phyloP scores from a whole-genome alignment of 2,113 vertebrate genomes.

The Hemiprocne comata region DNA sequence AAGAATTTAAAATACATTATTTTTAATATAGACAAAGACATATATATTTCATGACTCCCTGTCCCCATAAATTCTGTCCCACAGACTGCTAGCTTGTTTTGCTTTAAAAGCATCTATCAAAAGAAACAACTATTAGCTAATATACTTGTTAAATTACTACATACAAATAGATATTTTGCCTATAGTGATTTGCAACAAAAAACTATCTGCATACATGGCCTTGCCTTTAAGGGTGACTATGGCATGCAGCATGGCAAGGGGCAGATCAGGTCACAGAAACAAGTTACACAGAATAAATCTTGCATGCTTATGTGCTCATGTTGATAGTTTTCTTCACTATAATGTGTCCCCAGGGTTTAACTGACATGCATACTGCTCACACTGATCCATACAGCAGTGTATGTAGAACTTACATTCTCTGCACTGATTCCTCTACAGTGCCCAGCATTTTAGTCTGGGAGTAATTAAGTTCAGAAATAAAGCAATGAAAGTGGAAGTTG shows the following conservation, averaged over 20 bases:
- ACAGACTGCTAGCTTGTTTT: not conserved
- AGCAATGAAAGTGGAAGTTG: not conserved
- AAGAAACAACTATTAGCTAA: not conserved
- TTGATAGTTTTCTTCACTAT: not conserved
- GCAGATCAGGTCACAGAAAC: not conserved
- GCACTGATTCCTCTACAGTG: not conserved
- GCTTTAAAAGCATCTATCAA: not conserved
- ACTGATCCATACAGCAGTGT: not conserved
- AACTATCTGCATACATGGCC: not conserved
- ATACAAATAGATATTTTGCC: not conserved
- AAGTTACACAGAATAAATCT: not conserved
- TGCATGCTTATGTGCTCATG: not conserved
- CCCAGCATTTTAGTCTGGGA: not conserved
- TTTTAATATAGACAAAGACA: not conserved
- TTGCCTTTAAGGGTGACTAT: not conserved
- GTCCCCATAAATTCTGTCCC: not conserved
- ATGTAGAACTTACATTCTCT: not conserved
- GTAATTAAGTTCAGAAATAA: not conserved
- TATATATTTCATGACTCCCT: not conserved
- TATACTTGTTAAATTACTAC: not conserved
- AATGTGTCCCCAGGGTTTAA: accelerated
- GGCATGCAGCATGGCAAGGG: not conserved
- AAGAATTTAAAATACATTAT: not conserved
- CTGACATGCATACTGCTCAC: not conserved
- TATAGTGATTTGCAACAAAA: not conserved